phyloP scores from a whole-genome alignment of 2,888 invertebrate species.

The Megamerina dolium region DNA sequence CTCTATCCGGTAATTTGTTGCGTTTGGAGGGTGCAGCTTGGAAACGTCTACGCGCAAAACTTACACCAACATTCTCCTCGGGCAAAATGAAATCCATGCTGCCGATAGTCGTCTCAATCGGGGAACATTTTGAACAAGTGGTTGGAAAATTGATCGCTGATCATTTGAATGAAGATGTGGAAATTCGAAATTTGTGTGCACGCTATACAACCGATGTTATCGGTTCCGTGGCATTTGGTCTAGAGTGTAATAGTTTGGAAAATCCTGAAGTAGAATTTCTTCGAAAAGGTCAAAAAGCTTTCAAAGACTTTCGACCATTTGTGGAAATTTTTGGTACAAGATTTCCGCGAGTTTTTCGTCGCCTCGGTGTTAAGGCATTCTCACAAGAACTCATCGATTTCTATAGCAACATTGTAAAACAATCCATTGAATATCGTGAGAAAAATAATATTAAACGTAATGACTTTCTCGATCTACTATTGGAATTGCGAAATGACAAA shows the following conservation, averaged over 20 bases:
- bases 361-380: conserved; percentile 33
- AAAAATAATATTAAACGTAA: conserved; percentile 22
- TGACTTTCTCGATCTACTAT: conserved; percentile 31
- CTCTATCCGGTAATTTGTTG: conserved; percentile 39
- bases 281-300: conserved; percentile 24
- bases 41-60: conserved; percentile 35
- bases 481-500: conserved; percentile 24
- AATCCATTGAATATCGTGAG: conserved; percentile 23
- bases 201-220: conserved; percentile 52
- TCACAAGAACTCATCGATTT: conserved; percentile 17
- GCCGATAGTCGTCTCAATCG: conserved; percentile 21
- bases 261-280: conserved; percentile 44
- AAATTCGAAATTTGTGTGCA: conserved; percentile 41
- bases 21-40: conserved; percentile 46
- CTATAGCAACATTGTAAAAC: conserved; percentile 22
- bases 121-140: conserved; percentile 8
- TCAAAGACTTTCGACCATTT: conserved; percentile 4
- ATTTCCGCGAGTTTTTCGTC: conserved; percentile 5
- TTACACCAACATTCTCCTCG: conserved; percentile 47
- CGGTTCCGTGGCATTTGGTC: conserved; percentile 48
- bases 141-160: neutral
- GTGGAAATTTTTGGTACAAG: conserved; percentile 3
- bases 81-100: conserved; percentile 30
- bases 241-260: conserved; percentile 46
- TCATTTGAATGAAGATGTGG: conserved; percentile 1